These are phyloP conservation scores for Hirtodrosophila confusa DNA, from an alignment of 2,888 invertebrate species.

Conservation along the genomic window DNA sequence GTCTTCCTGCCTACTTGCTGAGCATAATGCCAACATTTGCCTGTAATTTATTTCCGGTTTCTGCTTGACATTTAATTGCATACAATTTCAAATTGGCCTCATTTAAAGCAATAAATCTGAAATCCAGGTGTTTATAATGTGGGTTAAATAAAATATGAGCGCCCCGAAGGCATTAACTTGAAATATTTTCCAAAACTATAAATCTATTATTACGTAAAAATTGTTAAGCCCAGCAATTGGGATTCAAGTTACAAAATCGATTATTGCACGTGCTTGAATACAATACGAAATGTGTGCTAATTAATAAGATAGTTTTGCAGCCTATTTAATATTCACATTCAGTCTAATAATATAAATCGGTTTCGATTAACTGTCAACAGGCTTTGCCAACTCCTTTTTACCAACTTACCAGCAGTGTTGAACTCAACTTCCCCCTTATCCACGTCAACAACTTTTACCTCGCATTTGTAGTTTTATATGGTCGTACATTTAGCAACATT, in stretches of 20 bases:
- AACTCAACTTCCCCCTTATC: neutral
- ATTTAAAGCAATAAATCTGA: neutral
- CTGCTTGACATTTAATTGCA: constrained; percentile 50
- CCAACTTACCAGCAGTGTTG: constrained; percentile 8
- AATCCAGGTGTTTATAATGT: too few relatives aligned
- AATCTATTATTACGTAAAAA: too few relatives aligned
- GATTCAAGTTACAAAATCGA: too few relatives aligned
- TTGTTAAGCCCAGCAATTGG: too few relatives aligned
- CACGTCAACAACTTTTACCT: constrained; percentile 29
- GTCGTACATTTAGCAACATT: constrained; percentile 53
- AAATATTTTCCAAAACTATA: too few relatives aligned
- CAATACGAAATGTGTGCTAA: too few relatives aligned
- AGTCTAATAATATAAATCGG: constrained; percentile 13
- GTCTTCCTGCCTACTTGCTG: constrained; percentile 43
- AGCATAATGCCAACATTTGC: constrained; percentile 60
- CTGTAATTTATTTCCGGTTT: constrained; percentile 65
- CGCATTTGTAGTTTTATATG: constrained; percentile 51
- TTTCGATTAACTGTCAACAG: constrained; percentile 45
- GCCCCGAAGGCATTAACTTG: too few relatives aligned
- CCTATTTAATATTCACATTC: constrained; percentile 15
- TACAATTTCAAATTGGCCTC: constrained; percentile 40
- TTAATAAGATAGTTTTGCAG: neutral
- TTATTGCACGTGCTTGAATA: too few relatives aligned
- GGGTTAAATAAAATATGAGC: neutral
- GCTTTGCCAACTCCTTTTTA: constrained; percentile 27